Base-by-base conservation (phyloP, 2,797 vertebrate species). In the Alcedo quadribrachys region DNA sequence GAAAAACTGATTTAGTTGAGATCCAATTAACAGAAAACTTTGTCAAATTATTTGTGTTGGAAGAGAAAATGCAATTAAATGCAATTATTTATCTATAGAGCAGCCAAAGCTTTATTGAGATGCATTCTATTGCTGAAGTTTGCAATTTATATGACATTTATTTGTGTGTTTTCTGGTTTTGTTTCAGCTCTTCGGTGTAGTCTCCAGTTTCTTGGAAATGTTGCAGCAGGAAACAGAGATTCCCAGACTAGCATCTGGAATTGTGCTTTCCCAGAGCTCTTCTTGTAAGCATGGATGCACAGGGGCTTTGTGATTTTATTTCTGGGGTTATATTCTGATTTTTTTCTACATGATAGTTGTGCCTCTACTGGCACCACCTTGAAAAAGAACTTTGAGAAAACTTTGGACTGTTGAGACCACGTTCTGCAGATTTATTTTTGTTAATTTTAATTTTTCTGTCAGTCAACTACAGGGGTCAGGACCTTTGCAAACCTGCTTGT, bases 161-260 rank as follows among this genome's bases (percentile, higher is more conserved):
- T 70, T 75, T 58, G 11, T 63, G n/a, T 74, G 22, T 87, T 70
- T 24, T 82, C 11, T 85, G 61, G 3, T 0, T 14, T 76, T 77
- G 45, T 35, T 43, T 32, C 94, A 98, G 98, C 97, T 66, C 97
- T 98, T 82, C 97, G 97, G 63, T 98, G 98, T 65, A 96, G 97
- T 81, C 97, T 98, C 48, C 98, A 98, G 87, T 98, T 98, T 94
- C 94, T 98, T 85, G 98, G 98, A 95, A 98, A 98, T 27, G 8
- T 97, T 30, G 97, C 97, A 76, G 94, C 97, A 35, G 97, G 98
- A 92, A 98, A 98, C 43, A 91, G 69, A 86, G 97, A 97, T 40
- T 98, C 97, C 57, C 98, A 98, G 95, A 85, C 97, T n/a, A 85
- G 87, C 33, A 94, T 98, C 67, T 98, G 98, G 98, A 96, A 89